Evolutionary conservation across 2,888 invertebrate genomes (phyloP), one percentile per base, ranked within the genome.

Genomic region (Acanthosoma haemorrhoidale): DNA sequence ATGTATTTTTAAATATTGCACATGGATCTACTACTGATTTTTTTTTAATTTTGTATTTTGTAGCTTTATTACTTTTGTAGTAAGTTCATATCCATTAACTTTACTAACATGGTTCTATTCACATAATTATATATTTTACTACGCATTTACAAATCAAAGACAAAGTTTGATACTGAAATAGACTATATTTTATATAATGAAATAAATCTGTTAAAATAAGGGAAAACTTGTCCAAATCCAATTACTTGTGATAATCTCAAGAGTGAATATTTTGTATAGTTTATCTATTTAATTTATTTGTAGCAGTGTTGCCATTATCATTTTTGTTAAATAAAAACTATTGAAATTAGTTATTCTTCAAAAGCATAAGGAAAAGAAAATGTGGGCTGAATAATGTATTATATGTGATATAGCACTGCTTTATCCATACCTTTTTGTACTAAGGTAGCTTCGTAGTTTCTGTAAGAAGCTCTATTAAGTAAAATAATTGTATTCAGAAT

Each of bases 41-140:
- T 51, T 51, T 51, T 51, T 51, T 25, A n/a, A n/a, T n/a, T n/a
- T n/a, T n/a, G n/a, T n/a, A n/a, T n/a, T n/a, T n/a, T n/a, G n/a
- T n/a, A 51, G 51, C 25, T 51, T 13, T 51, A 51, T 51, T 51
- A 21, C 21, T 51, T n/a, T 25, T 51, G 21, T 51, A 51, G 25
- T 25, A 25, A 51, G 29, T 51, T 51, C 51, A 51, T 51, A 51
- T 51, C 51, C 51, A 51, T 51, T n/a, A 51, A 51, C n/a, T n/a
- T n/a, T n/a, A n/a, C 51, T 32, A 13, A 51, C 25, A 25, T 51
- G 51, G 51, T 51, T 25, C 51, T 51, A 51, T 25, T n/a, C 29
- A 51, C 29, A 51, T 51, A 51, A 51, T 13, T n/a, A n/a, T 51
- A 21, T 51, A 51, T 51, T 51, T 51, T 51, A 51, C 25, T 51